These are phyloP conservation scores for Actinopyga echinites DNA, from an alignment of 53 echinoderm and acorn worm species.

Conservation along the genomic window DNA sequence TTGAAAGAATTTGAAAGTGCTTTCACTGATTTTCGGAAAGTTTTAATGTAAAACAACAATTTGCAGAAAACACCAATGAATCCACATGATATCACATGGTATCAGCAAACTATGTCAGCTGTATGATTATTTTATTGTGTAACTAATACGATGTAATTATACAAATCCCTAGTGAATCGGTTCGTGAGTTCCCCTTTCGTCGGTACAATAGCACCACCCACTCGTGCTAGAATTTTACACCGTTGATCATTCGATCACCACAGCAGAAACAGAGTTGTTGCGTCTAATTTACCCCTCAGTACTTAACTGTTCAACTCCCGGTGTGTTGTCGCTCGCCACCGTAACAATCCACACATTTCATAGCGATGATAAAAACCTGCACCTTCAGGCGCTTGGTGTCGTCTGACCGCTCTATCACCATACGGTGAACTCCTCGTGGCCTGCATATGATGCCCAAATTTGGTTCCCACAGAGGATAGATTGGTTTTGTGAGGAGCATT, in stretches of 20 bases:
- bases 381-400: background rate
- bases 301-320: background rate
- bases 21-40: no score
- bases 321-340: slow-evolving; percentile 10
- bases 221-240: no score
- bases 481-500: slow-evolving; percentile 17
- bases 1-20: no score
- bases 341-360: slow-evolving; percentile 34
- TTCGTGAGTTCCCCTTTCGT: no score
- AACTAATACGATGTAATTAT: no score
- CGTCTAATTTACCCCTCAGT: background rate
- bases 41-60: no score
- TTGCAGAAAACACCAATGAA: no score
- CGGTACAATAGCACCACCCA: no score
- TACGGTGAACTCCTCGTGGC: background rate
- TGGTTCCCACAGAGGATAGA: slow-evolving; percentile 18
- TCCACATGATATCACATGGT: no score
- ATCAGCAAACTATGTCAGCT: no score
- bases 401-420: background rate
- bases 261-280: background rate
- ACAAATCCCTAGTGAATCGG: no score
- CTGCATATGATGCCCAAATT: slow-evolving; percentile 30
- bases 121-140: no score
- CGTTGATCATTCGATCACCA: background rate
- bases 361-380: slow-evolving; percentile 12